These are phyloP conservation scores for Solea senegalensis DNA, from an alignment of 2,113 vertebrate genomes.

Conservation along the genomic window DNA sequence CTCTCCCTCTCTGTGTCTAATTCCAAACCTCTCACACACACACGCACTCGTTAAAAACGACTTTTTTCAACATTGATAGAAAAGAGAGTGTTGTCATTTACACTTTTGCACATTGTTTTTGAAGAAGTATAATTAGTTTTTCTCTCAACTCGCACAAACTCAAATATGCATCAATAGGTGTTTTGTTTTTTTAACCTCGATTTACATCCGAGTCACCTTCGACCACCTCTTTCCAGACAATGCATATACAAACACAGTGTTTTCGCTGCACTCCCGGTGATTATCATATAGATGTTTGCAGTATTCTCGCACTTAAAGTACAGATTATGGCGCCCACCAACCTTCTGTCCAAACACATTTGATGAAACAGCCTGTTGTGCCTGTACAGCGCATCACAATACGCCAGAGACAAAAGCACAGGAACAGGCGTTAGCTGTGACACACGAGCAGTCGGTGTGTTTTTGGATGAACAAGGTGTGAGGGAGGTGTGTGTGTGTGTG, in stretches of 20 bases:
- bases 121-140: background rate
- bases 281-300: constrained; percentile 29
- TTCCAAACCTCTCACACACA: constrained; percentile 39
- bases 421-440: constrained; percentile 63
- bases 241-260: constrained; percentile 39
- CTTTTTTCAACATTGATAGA: background rate
- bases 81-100: background rate
- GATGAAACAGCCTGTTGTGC: constrained; percentile 57
- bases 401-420: constrained; percentile 62
- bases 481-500: constrained; percentile 16
- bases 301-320: constrained; percentile 57
- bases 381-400: constrained; percentile 47
- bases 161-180: background rate
- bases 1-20: constrained; percentile 28
- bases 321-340: constrained; percentile 71
- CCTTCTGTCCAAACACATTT: constrained; percentile 75
- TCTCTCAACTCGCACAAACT: background rate
- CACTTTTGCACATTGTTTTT: background rate
- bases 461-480: constrained; percentile 60
- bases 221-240: constrained; percentile 17
- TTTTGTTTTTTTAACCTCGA: constrained; percentile 22
- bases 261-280: constrained; percentile 34
- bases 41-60: background rate
- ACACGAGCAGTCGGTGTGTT: constrained; percentile 50
- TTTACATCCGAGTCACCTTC: constrained; percentile 24